Base-by-base conservation (phyloP, 2,888 invertebrate species). In the Cataglyphis livida region DNA sequence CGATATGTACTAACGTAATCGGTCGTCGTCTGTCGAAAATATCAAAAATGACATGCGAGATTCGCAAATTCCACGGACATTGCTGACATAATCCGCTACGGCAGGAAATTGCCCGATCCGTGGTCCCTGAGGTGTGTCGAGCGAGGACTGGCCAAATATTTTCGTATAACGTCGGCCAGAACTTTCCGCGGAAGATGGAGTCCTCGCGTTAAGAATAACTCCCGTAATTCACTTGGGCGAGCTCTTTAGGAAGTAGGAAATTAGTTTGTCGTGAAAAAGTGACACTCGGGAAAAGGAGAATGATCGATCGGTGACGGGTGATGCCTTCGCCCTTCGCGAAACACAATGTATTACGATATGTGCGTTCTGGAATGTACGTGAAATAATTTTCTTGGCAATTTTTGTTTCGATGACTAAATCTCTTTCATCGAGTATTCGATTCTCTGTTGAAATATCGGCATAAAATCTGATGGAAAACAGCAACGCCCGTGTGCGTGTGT, bases 191-290 rank as follows among this genome's bases (percentile, higher is more conserved):
- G 76, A 84, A 87, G 92, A 93, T 93, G 92, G 93, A 93, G 93
- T 88, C 87, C 85, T 86, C 85, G 85, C 87, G 86, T 88, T 92
- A 92, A 92, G 93, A 93, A 92, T 92, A 93, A 92, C 92, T 91
- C 92, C n/a, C n/a, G 92, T 93, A 94, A 93, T 92, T 94, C 93
- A 91, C 90, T 92, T 92, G 88, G 90, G 91, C 92, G 92, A 93
- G 92, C 92, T 93, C 92, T 93, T 93, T 93, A 93, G 93, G 93
- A 94, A 94, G 90, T 91, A 92, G 93, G 93, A 94, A 94, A 93
- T 94, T 93, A 93, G 92, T 92, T 92, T 87, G 89, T 86, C 81
- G 89, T 88, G 90, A 91, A 91, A 90, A 90, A 89, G 88, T 88
- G 87, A 87, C 81, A 85, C 88, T 0, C 21, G 35, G 18, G 3